Evolutionary conservation across 2,888 invertebrate genomes (phyloP).

Genomic region (Arge pagana): DNA sequence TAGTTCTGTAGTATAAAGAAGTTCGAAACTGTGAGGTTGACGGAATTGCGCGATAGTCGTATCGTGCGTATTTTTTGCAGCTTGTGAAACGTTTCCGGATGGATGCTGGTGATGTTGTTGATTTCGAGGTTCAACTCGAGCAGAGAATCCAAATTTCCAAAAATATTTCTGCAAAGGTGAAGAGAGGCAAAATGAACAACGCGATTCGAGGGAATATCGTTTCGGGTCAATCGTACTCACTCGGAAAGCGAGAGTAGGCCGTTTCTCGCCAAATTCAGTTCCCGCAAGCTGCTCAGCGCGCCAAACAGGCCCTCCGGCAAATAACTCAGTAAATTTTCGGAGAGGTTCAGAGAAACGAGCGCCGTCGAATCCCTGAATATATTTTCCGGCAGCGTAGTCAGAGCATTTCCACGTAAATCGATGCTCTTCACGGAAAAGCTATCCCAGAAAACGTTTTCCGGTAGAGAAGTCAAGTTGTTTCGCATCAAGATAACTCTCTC

Average conservation of each 20-base stretch:
- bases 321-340: conserved; percentile 66
- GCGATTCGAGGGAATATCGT: too few relatives aligned
- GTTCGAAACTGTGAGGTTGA: conserved; percentile 55
- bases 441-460: conserved; percentile 67
- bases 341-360: conserved; percentile 68
- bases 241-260: conserved; percentile 63
- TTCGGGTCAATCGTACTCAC: conserved; percentile 58
- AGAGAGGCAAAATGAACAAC: too few relatives aligned
- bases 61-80: conserved; percentile 61
- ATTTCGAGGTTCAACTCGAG: conserved; percentile 60
- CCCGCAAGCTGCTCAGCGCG: conserved; percentile 63
- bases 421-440: conserved; percentile 65
- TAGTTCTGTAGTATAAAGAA: conserved; percentile 50
- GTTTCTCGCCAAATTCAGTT: conserved; percentile 70
- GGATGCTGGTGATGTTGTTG: conserved; percentile 59
- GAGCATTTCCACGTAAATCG: conserved; percentile 63
- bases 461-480: conserved; percentile 64
- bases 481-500: conserved; percentile 63
- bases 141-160: conserved; percentile 57
- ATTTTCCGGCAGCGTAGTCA: conserved; percentile 62
- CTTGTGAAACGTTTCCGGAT: conserved; percentile 60
- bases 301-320: conserved; percentile 67
- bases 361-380: conserved; percentile 69
- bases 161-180: conserved; percentile 56
- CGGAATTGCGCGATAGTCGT: conserved; percentile 62